Evolutionary conservation across 2,888 invertebrate genomes (phyloP), one percentile per base, ranked within the genome.

Genomic region (Neoascia interrupta): DNA sequence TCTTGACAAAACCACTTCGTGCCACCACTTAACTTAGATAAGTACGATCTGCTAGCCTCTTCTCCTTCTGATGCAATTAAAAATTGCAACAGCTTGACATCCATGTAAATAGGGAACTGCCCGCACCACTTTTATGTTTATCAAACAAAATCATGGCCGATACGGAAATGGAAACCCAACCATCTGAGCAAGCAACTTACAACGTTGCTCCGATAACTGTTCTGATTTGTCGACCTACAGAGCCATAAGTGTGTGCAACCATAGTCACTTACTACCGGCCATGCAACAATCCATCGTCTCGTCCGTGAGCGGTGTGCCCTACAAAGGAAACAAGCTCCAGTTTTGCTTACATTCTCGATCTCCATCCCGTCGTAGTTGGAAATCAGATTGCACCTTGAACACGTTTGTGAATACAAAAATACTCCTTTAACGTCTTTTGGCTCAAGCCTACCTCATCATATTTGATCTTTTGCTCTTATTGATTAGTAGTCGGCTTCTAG

Each of bases 391-490:
- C 69, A 60, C 47, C 60, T 69, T 49, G 13, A 36, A 61, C 43
- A 43, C 51, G 37, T 47, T 68, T 11, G 16, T 5, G 21, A 11
- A 13, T 10, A 34, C 28, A 49, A 49, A 34, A 37, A 21, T 37
- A 47, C 39, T 47, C 47, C 66, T 68, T 56, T 21, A 47, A 23
- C 6, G 43, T 28, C 8, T 37, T 56, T 31, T 68, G 54, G 66
- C 3, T 11, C 41, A 10, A 19, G 19, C 21, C 34, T 45, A 39
- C 41, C 28, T 61, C 75, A 36, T 74, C 69, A 41, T 74, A 36
- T 74, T 69, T 63, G 69, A 75, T 75, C 63, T 69, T 56, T 63
- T 56, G 60, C 61, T 63, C 61, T 41, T 31, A 18, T 26, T 63
- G 75, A 63, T 75, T 31, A 61, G 69, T 75, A 51, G 70, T 69